These are phyloP conservation scores for Pempheris klunzingeri DNA, from an alignment of 2,797 vertebrate species.

Conservation along the genomic window DNA sequence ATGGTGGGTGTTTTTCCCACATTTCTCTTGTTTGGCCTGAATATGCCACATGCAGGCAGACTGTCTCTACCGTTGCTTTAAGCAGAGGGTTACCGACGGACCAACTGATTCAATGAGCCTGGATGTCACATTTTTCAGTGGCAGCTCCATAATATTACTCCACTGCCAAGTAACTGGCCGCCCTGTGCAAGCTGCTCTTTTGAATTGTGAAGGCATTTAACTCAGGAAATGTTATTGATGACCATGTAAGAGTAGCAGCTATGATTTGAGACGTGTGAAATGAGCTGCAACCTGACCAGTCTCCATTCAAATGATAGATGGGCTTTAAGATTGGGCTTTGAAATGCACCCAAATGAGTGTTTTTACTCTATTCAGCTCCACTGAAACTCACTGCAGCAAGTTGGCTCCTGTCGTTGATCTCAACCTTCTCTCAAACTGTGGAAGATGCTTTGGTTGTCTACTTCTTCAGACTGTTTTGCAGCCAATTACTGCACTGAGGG, in stretches of 20 bases:
- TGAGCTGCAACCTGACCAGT: neutral
- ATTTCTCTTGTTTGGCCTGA: slow-evolving; percentile 71
- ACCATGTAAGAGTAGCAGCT: slow-evolving; percentile 15
- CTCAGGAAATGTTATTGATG: slow-evolving; percentile 36
- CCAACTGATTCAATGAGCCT: slow-evolving; percentile 53
- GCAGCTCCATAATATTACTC: slow-evolving; percentile 59
- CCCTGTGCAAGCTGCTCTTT: slow-evolving; percentile 38
- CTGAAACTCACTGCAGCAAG: neutral
- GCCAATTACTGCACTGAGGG: neutral
- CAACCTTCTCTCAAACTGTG: neutral
- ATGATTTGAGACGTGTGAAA: slow-evolving; percentile 44
- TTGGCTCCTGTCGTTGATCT: neutral
- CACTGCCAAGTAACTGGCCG: slow-evolving; percentile 30
- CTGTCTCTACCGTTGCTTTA: slow-evolving; percentile 54
- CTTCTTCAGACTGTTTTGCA: neutral
- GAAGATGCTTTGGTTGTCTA: neutral
- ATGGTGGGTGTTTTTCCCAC: slow-evolving; percentile 68
- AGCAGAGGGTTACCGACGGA: slow-evolving; percentile 36
- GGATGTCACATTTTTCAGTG: slow-evolving; percentile 64
- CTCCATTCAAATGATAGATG: slow-evolving; percentile 30
- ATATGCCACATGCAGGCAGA: slow-evolving; percentile 76
- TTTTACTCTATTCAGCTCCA: slow-evolving; percentile 16
- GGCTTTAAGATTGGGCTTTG: slow-evolving; percentile 16
- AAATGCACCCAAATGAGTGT: slow-evolving; percentile 13
- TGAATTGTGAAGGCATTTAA: slow-evolving; percentile 27